Evolutionary conservation across 2,113 vertebrate genomes (phyloP).

Genomic region (Oncorhynchus clarkii): DNA sequence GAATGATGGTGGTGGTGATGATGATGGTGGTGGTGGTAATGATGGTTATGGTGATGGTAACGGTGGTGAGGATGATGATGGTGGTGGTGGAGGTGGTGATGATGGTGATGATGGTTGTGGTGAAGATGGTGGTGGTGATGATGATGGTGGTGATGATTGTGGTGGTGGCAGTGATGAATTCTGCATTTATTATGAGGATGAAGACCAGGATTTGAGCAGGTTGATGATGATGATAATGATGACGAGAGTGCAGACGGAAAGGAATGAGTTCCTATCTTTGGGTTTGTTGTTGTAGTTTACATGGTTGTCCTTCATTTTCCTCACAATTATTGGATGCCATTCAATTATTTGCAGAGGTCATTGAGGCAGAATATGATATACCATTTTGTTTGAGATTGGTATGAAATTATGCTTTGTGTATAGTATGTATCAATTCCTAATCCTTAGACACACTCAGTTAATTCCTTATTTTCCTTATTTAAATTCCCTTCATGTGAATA

Average conservation of each 20-base stretch:
- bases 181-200: background rate
- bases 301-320: too few relatives aligned
- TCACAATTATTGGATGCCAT: too few relatives aligned
- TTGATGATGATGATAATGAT: slow-evolving; percentile 2
- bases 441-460: background rate
- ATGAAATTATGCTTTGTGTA: slow-evolving; percentile 5
- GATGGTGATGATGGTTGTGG: too few relatives aligned
- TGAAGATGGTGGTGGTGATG: too few relatives aligned
- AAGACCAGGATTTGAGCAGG: too few relatives aligned
- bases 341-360: too few relatives aligned
- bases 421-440: slow-evolving; percentile 8
- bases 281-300: too few relatives aligned
- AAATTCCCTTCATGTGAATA: slow-evolving; percentile 50
- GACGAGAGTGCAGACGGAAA: background rate
- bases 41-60: slow-evolving; percentile 4
- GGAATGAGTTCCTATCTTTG: too few relatives aligned
- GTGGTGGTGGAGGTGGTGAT: background rate
- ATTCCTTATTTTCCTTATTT: slow-evolving; percentile 30
- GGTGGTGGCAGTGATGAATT: slow-evolving; percentile 25
- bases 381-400: slow-evolving; percentile 33
- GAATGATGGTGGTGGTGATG: slow-evolving; percentile 24
- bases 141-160: slow-evolving; percentile 11
- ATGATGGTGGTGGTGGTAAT: slow-evolving; percentile 3
- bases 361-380: slow-evolving; percentile 20
- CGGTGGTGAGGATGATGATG: background rate